Conservation (phyloP, 2,888 invertebrate species). For the Serrognathus titanus region DNA sequence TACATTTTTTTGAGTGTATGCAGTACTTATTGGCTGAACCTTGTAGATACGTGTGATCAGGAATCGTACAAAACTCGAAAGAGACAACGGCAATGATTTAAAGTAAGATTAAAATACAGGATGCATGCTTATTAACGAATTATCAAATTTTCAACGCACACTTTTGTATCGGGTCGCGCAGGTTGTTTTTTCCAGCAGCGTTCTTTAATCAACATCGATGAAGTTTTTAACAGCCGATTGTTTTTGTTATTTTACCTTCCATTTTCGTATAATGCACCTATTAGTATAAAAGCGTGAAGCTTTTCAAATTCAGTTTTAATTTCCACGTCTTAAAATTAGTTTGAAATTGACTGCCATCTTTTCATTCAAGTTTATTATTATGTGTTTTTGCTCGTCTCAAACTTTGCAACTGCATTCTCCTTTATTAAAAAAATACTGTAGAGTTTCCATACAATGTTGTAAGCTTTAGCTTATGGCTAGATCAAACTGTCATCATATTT, state of each 20-base stretch:
- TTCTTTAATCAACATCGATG: conserved; percentile 28
- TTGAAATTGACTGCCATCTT: conserved; percentile 11
- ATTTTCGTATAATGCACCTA: conserved; percentile 19
- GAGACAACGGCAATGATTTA: neutral
- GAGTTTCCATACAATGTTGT: too few species aligned
- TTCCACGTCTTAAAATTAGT: conserved; percentile 21
- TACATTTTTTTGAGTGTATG: too few species aligned
- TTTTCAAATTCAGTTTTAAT: conserved; percentile 23
- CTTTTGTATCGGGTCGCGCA: conserved; percentile 27
- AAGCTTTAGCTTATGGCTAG: too few species aligned
- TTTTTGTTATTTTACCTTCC: conserved; percentile 29
- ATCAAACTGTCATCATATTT: too few species aligned
- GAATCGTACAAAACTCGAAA: too few species aligned
- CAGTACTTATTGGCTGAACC: too few species aligned
- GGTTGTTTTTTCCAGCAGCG: conserved; percentile 11
- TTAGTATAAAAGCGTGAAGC: conserved; percentile 25
- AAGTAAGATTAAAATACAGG: conserved; percentile 31
- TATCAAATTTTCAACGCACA: conserved; percentile 48
- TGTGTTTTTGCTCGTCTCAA: neutral
- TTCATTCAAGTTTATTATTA: conserved; percentile 1
- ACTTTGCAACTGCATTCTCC: neutral
- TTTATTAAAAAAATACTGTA: too few species aligned
- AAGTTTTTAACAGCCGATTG: conserved; percentile 30
- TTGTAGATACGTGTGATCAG: too few species aligned
- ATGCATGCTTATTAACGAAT: conserved; percentile 46